phyloP scores from a whole-genome alignment of 2,797 vertebrate species.

The Tenualosa ilisha region DNA sequence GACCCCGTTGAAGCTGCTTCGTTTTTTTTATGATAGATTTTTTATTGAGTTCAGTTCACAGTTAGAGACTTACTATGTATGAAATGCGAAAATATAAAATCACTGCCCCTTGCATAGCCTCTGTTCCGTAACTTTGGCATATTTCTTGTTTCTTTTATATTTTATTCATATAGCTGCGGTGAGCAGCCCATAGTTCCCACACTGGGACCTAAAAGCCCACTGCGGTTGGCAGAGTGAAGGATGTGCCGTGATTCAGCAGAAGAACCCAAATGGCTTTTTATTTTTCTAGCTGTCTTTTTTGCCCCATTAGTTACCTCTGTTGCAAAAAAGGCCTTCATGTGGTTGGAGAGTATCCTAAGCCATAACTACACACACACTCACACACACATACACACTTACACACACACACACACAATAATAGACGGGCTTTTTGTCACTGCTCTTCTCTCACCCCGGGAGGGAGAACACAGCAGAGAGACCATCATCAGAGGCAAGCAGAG shows the following conservation, averaged over 20 bases:
- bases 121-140: neutral
- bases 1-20: neutral
- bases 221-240: neutral
- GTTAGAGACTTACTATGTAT: too few relatives aligned
- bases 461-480: neutral
- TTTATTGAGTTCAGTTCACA: neutral
- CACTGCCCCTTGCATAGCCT: neutral
- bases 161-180: neutral
- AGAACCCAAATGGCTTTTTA: neutral
- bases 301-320: conserved; percentile 10
- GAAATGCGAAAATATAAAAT: neutral
- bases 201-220: neutral
- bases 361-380: neutral
- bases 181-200: neutral
- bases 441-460: neutral
- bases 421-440: conserved; percentile 1
- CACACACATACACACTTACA: conserved; percentile 1
- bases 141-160: neutral
- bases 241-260: neutral
- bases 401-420: neutral
- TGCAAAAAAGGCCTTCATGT: neutral
- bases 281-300: neutral
- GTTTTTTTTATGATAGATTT: neutral
- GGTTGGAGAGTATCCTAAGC: neutral
- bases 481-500: neutral